phyloP scores from a whole-genome alignment of 2,888 invertebrate species.

The Dione vanillae region DNA sequence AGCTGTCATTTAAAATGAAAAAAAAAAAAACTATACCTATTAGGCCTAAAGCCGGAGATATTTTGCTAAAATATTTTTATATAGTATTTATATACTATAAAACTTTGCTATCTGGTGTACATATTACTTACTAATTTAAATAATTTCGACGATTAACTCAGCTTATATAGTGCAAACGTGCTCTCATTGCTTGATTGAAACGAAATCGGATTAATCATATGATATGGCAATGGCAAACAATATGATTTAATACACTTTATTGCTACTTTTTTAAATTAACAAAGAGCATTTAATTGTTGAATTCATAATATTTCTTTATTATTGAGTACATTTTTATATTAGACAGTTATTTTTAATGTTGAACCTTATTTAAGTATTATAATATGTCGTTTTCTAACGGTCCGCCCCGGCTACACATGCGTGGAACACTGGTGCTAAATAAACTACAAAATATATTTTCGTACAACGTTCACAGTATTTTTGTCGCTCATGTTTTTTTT shows the following conservation, averaged over 20 bases:
- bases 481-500: too few relatives aligned
- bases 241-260: slow-evolving; percentile 9
- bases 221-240: slow-evolving; percentile 12
- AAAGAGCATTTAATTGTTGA: not conserved
- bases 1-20: too few relatives aligned
- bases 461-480: too few relatives aligned
- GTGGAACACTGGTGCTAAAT: too few relatives aligned
- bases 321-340: too few relatives aligned
- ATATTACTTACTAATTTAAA: slow-evolving; percentile 21
- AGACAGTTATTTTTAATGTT: too few relatives aligned
- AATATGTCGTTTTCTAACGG: too few relatives aligned
- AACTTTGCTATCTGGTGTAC: not conserved
- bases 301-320: too few relatives aligned
- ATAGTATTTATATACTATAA: slow-evolving; percentile 1
- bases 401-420: too few relatives aligned
- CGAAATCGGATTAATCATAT: slow-evolving; percentile 27
- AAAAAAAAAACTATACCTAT: too few relatives aligned
- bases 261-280: not conserved
- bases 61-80: not conserved
- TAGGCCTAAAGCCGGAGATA: not conserved
- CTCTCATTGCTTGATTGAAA: slow-evolving; percentile 17
- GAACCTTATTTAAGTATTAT: too few relatives aligned
- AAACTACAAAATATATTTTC: too few relatives aligned
- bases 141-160: slow-evolving; percentile 23
- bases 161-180: slow-evolving; percentile 14